These are phyloP conservation scores for Meandrina meandrites DNA, from an alignment of 92 coral and sea anemone genomes.

Conservation along the genomic window DNA sequence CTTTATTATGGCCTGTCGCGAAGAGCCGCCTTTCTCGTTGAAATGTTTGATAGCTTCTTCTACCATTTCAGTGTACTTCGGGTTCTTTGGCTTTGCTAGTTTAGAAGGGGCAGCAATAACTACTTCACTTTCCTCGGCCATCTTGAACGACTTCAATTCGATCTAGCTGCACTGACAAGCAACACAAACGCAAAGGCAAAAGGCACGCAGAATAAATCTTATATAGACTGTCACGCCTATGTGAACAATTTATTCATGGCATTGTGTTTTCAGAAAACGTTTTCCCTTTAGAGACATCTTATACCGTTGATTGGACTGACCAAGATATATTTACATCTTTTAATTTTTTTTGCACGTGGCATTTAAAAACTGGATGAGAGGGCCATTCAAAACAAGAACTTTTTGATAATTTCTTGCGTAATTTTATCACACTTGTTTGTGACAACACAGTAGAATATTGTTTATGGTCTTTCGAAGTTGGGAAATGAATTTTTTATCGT, in stretches of 20 bases:
- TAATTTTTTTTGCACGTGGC: neutral
- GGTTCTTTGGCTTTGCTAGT: conserved; percentile 52
- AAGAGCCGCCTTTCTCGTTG: conserved; percentile 87
- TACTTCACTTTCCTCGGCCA: conserved; percentile 17
- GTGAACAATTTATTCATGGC: neutral
- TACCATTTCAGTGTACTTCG: conserved; percentile 84
- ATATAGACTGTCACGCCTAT: conserved; percentile 21
- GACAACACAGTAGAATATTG: neutral
- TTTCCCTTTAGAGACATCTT: neutral
- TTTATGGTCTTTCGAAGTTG: too few relatives aligned
- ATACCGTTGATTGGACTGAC: neutral
- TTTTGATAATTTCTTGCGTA: neutral
- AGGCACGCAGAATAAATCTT: neutral
- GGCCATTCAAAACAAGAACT: neutral
- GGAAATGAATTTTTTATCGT: neutral
- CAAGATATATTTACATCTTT: neutral
- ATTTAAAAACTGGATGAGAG: neutral
- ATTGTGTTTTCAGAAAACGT: neutral
- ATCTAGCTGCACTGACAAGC: neutral
- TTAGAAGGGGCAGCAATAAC: conserved; percentile 7
- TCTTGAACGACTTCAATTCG: neutral
- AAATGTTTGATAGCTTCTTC: conserved; percentile 77
- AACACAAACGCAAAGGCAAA: neutral
- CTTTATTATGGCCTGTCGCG: conserved; percentile 82
- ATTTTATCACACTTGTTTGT: neutral